Conservation (phyloP, 92 coral and sea anemone genomes). For the Isaurus tuberculatus region DNA sequence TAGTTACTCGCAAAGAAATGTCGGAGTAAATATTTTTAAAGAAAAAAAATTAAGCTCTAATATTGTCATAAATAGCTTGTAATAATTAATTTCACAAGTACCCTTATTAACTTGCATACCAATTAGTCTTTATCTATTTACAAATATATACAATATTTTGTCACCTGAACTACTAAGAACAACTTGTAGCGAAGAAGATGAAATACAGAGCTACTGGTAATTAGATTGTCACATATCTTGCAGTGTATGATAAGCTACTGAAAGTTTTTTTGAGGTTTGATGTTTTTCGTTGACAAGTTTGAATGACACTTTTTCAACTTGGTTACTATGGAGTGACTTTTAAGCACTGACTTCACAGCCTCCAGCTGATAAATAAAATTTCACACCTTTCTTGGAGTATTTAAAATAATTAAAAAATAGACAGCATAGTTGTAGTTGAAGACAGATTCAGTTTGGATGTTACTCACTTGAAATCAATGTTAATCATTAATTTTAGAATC, state of each 20-base stretch:
- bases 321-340: neutral
- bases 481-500: too few species aligned
- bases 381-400: too few species aligned
- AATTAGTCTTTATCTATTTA: neutral
- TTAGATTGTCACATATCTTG: too few species aligned
- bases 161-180: neutral
- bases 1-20: too few species aligned
- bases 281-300: too few species aligned
- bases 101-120: constrained; percentile 6
- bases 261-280: neutral
- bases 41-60: neutral
- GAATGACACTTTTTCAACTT: neutral
- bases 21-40: neutral
- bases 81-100: neutral
- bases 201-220: neutral
- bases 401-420: too few species aligned
- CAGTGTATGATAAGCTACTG: neutral
- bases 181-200: neutral
- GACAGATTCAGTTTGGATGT: too few species aligned
- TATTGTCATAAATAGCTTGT: neutral
- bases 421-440: too few species aligned
- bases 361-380: too few species aligned
- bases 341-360: too few species aligned
- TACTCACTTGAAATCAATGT: too few species aligned
- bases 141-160: constrained; percentile 1